Evolutionary conservation across 2,888 invertebrate genomes (phyloP).

Genomic region (Slavum lentiscoides): DNA sequence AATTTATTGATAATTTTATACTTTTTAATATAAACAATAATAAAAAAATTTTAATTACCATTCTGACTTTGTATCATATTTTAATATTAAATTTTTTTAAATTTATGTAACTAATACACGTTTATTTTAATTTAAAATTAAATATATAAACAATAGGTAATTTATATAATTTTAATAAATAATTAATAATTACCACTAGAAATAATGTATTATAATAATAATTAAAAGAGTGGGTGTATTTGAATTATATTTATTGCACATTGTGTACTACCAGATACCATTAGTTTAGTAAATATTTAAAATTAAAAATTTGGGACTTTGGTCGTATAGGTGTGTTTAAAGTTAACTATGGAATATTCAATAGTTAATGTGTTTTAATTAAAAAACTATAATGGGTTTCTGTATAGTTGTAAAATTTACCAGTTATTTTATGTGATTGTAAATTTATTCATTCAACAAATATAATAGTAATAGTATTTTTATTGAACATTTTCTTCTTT

Average conservation of each 20-base stretch:
- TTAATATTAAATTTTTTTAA: too few species aligned
- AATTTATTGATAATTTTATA: too few species aligned
- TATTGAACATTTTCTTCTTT: background rate
- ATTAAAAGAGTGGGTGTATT: background rate
- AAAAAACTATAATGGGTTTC: background rate
- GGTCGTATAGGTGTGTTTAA: background rate
- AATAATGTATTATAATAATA: background rate
- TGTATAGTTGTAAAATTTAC: conserved; percentile 6
- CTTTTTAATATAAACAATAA: too few species aligned
- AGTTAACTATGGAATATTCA: conserved; percentile 24
- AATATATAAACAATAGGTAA: background rate
- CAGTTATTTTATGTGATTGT: background rate
- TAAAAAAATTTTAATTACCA: too few species aligned
- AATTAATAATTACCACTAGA: background rate
- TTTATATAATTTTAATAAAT: background rate
- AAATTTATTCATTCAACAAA: conserved; percentile 15
- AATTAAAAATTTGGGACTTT: conserved; percentile 6
- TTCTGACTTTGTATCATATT: too few species aligned
- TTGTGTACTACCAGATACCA: background rate
- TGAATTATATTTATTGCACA: background rate
- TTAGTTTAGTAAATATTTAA: background rate
- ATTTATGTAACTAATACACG: too few species aligned
- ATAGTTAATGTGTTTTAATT: conserved; percentile 15
- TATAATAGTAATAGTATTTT: background rate
- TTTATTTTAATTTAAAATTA: background rate